Evolutionary conservation across 2,888 invertebrate genomes (phyloP).

Genomic region (Orchestes rusci): DNA sequence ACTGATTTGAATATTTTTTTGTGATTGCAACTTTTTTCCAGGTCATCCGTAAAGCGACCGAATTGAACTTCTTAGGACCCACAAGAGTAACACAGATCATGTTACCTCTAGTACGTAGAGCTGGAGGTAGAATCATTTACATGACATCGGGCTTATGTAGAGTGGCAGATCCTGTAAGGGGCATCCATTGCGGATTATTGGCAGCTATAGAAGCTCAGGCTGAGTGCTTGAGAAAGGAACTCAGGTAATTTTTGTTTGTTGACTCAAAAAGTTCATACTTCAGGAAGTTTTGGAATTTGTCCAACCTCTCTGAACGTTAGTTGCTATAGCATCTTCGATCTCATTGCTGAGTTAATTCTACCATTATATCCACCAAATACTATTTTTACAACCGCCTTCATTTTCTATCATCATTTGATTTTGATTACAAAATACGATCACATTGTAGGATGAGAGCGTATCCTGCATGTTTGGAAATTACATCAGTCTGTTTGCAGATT

Average conservation of each 20-base stretch:
- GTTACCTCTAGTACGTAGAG: slow-evolving; percentile 70
- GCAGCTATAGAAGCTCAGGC: slow-evolving; percentile 76
- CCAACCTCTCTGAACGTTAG: too few relatives aligned
- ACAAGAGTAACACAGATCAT: slow-evolving; percentile 58
- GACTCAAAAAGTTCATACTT: not conserved
- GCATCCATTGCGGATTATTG: slow-evolving; percentile 71
- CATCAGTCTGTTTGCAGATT: too few relatives aligned
- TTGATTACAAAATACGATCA: too few relatives aligned
- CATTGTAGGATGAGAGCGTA: too few relatives aligned
- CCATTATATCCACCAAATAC: too few relatives aligned
- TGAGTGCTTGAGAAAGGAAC: slow-evolving; percentile 69
- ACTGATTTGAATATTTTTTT: too few relatives aligned
- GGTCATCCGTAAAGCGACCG: slow-evolving; percentile 53
- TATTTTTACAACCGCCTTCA: too few relatives aligned
- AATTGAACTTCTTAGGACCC: slow-evolving; percentile 70
- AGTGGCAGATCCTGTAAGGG: slow-evolving; percentile 72
- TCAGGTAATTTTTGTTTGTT: slow-evolving; percentile 23
- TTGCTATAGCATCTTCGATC: too few relatives aligned
- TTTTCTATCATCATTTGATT: too few relatives aligned
- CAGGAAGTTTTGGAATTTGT: too few relatives aligned
- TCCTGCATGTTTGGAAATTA: too few relatives aligned
- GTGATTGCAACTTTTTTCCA: slow-evolving; percentile 28
- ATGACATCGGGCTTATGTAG: slow-evolving; percentile 75
- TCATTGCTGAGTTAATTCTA: too few relatives aligned
- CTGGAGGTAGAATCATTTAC: slow-evolving; percentile 72